Conservation (phyloP, 2,888 invertebrate species). For the Itoplectis maculator region DNA sequence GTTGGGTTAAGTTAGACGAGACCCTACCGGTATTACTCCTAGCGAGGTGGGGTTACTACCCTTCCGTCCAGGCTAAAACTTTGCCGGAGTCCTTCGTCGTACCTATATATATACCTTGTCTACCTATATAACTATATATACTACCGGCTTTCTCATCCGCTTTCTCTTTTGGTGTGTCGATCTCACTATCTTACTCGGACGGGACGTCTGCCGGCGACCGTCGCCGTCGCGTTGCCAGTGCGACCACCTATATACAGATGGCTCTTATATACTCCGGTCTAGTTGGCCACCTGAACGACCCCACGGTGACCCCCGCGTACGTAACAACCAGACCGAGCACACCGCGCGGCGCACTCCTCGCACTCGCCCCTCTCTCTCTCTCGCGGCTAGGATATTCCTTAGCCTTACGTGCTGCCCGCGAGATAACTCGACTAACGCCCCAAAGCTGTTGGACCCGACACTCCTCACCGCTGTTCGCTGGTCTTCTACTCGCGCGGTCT, state of each 20-base stretch:
- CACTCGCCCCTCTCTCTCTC: background rate
- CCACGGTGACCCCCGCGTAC: slow-evolving; percentile 69
- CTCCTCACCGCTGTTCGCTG: slow-evolving; percentile 41
- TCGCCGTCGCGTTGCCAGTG: slow-evolving; percentile 34
- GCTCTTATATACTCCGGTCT: slow-evolving; percentile 48
- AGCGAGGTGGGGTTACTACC: slow-evolving; percentile 68
- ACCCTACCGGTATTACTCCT: slow-evolving; percentile 77
- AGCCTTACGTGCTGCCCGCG: slow-evolving; percentile 62
- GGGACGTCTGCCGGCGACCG: slow-evolving; percentile 36
- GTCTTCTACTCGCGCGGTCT: slow-evolving; percentile 9
- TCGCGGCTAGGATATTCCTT: slow-evolving; percentile 58
- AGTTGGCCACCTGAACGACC: slow-evolving; percentile 67
- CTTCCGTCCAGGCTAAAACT: slow-evolving; percentile 64
- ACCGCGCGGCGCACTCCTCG: slow-evolving; percentile 28
- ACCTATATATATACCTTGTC: slow-evolving; percentile 13
- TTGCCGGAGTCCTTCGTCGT: slow-evolving; percentile 46
- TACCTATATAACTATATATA: background rate
- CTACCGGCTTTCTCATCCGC: slow-evolving; percentile 43
- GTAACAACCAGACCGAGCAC: slow-evolving; percentile 49
- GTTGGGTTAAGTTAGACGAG: slow-evolving; percentile 78
- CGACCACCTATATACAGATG: slow-evolving; percentile 24
- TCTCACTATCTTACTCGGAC: slow-evolving; percentile 45
- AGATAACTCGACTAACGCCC: slow-evolving; percentile 67
- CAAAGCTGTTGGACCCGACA: slow-evolving; percentile 65
- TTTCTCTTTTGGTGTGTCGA: slow-evolving; percentile 46